A percentile compares a stretch with the other conserved stretches of the same genome.
phyloP scores from a whole-genome alignment of 2,113 vertebrate species.

The Nipponia nippon region DNA sequence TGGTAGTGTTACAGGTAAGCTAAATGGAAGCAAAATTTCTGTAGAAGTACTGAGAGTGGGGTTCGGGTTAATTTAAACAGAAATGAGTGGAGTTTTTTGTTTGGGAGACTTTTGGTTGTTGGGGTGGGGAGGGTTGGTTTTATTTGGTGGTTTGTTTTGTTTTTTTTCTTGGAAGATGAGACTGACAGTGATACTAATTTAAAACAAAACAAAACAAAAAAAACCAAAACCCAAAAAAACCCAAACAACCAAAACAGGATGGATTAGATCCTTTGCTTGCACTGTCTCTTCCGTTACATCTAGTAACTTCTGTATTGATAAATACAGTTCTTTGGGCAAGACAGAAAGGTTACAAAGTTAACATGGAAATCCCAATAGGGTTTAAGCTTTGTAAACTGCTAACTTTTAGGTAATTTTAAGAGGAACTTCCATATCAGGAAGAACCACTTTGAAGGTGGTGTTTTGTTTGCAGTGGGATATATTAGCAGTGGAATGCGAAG shows the following conservation, averaged over 20 bases:
- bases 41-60: not conserved
- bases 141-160: not conserved
- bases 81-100: not conserved
- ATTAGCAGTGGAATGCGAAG: not conserved
- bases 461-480: not conserved
- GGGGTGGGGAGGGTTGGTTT: rapidly evolving
- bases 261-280: not conserved
- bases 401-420: not conserved
- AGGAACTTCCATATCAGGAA: not conserved
- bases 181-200: not conserved
- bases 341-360: not conserved
- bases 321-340: not conserved
- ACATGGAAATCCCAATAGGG: not conserved
- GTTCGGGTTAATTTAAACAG: not conserved
- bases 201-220: not conserved
- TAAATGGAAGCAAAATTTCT: not conserved
- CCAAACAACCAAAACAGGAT: not conserved
- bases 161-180: not conserved
- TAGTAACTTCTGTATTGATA: not conserved
- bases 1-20: not conserved
- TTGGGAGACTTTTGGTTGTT: not conserved
- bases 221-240: too few relatives aligned
- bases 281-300: not conserved
- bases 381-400: not conserved
- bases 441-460: not conserved